phyloP scores from a whole-genome alignment of 2,113 vertebrate species.

The Diglossa brunneiventris region DNA sequence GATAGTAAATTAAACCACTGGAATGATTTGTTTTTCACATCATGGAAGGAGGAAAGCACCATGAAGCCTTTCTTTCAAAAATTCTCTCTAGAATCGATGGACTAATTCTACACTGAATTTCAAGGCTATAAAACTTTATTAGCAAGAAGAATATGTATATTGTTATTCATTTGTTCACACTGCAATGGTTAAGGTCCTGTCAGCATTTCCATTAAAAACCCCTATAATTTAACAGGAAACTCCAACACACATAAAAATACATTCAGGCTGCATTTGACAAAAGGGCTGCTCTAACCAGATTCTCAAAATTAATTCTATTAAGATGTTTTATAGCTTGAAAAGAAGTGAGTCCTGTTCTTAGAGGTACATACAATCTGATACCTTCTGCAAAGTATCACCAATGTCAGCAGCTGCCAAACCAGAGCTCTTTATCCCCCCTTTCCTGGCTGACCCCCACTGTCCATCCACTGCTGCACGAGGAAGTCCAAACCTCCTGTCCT shows the following conservation, averaged over 20 bases:
- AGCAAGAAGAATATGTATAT: slow-evolving; percentile 25
- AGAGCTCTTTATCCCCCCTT: neutral
- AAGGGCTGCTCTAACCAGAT: neutral
- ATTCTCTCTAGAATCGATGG: slow-evolving; percentile 17
- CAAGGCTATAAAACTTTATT: slow-evolving; percentile 60
- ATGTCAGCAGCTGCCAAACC: neutral
- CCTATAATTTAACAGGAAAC: slow-evolving; percentile 34
- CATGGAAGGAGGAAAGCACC: neutral
- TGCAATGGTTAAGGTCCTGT: slow-evolving; percentile 42
- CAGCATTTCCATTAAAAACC: slow-evolving; percentile 29
- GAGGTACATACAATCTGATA: neutral
- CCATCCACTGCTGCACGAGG: neutral
- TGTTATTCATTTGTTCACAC: slow-evolving; percentile 54
- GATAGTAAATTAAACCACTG: slow-evolving; percentile 1
- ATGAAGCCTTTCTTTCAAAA: slow-evolving; percentile 47
- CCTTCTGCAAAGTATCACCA: neutral
- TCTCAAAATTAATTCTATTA: neutral
- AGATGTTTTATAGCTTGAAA: neutral
- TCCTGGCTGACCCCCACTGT: neutral
- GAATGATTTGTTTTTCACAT: slow-evolving; percentile 37
- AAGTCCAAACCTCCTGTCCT: neutral
- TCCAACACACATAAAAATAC: neutral
- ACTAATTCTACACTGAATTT: slow-evolving; percentile 32
- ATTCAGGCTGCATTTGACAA: neutral
- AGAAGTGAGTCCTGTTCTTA: neutral